phyloP scores from a whole-genome alignment of 2,888 invertebrate species.

The Nomada flava region DNA sequence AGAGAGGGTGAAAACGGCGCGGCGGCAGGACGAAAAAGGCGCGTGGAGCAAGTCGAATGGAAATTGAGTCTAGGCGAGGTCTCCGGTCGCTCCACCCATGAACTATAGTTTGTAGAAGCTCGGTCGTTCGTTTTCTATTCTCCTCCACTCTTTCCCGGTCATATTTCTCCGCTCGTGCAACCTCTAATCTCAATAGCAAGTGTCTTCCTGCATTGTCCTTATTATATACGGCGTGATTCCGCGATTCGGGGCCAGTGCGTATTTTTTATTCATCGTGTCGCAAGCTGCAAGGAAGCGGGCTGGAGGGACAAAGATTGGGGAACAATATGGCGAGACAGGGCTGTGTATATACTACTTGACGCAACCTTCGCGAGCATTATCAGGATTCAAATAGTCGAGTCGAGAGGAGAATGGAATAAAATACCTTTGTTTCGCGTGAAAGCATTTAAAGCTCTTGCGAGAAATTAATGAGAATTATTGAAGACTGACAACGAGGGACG shows the following conservation, averaged over 20 bases:
- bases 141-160: conserved; percentile 34
- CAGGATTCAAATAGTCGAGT: too few relatives aligned
- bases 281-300: background rate
- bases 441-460: background rate
- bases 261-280: background rate
- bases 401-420: background rate
- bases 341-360: background rate
- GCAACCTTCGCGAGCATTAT: background rate
- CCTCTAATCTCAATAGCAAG: conserved; percentile 75
- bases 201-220: conserved; percentile 62
- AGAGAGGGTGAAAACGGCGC: background rate
- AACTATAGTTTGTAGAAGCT: background rate
- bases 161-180: conserved; percentile 32
- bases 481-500: background rate
- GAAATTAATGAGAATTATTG: conserved; percentile 19
- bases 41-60: conserved; percentile 28
- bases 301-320: background rate
- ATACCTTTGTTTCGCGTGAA: background rate
- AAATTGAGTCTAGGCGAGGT: conserved; percentile 52
- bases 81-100: conserved; percentile 25
- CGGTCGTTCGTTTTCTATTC: conserved; percentile 40
- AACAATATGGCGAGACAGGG: conserved; percentile 2
- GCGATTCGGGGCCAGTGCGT: conserved; percentile 9
- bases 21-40: background rate
- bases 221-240: conserved; percentile 78